Base-by-base conservation (phyloP, 2,797 vertebrate genomes). In the Enteromius afrohamiltoni region DNA sequence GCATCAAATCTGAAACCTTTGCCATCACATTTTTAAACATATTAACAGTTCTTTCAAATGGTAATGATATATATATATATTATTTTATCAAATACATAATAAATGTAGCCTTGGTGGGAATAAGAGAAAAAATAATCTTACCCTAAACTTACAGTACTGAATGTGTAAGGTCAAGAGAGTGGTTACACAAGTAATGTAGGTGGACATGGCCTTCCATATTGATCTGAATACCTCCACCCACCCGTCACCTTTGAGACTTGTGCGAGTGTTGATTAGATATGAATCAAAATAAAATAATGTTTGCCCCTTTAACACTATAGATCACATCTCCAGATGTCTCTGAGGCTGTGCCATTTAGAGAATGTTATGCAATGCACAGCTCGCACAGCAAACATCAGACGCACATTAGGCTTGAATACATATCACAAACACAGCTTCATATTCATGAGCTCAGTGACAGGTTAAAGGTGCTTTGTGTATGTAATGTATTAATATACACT, bases 261-360 rank as follows among this genome's bases (percentile, higher is more conserved):
- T n/a, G 29, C 3, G 11, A 31, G 23, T 78, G 60, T 47, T 78
- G 17, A n/a, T n/a, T n/a, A n/a, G n/a, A n/a, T 78, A 16, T n/a
- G 62, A 79, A 67, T 79, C 19, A 67, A 79, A 78, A 65, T 31
- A 49, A 65, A 77, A 49, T n/a, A 34, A 65, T 13, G 7, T 29
- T 26, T 80, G 11, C 47, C 31, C 31, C 42, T 51, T 77, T 67
- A 17, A 51, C 42, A 9, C 26, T 1, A 49, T 49, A 40, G 31
- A 53, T 53, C 78, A 69, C 78, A 67, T 71, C 80, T 53, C 13
- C 6, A 13, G 23, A 55, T 29, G 60, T 76, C 71, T 74, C 81
- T 49, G 13, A 34, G 31, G 60, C 69, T 40, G 37, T 82, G 80
- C 68, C 53, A 74, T 83, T 76, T 75, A 29, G 31, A 83, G 53